Evolutionary conservation across 2,797 vertebrate genomes (phyloP).

Genomic region (Megalops cyprinoides): DNA sequence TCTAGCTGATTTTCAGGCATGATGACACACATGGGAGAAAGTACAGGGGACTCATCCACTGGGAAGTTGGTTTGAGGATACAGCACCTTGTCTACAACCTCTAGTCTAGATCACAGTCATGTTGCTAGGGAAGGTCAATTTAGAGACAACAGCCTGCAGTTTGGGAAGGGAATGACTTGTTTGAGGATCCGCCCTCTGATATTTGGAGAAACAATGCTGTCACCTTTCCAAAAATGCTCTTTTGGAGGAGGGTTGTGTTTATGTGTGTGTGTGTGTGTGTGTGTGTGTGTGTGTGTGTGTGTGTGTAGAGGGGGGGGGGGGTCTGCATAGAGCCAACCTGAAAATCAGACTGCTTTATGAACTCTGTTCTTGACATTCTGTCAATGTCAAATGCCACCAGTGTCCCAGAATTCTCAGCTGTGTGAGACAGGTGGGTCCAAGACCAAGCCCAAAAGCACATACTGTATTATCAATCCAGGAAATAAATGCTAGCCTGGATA

Average conservation of each 20-base stretch:
- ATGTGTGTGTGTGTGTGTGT: no score
- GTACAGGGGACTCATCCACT: not conserved
- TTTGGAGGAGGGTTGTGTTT: not conserved
- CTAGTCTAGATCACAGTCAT: not conserved
- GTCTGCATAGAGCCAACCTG: not conserved
- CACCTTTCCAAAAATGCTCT: not conserved
- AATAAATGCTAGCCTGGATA: not conserved
- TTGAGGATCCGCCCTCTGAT: not conserved
- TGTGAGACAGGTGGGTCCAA: not conserved
- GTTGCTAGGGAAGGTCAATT: not conserved
- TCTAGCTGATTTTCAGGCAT: not conserved
- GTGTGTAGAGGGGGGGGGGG: not conserved
- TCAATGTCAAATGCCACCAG: not conserved
- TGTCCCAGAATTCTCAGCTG: not conserved
- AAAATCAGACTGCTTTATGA: constrained; percentile 8
- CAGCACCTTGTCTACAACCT: not conserved
- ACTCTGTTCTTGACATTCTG: not conserved
- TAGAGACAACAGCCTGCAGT: not conserved
- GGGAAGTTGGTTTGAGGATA: not conserved
- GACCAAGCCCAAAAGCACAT: constrained; percentile 8
- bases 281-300: no score
- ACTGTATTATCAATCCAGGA: not conserved
- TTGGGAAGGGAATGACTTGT: not conserved
- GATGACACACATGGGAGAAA: not conserved
- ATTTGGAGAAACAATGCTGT: not conserved